Base-by-base conservation (phyloP, 1,140 invertebrate genomes). In the Caenorhabditis briggsae region DNA sequence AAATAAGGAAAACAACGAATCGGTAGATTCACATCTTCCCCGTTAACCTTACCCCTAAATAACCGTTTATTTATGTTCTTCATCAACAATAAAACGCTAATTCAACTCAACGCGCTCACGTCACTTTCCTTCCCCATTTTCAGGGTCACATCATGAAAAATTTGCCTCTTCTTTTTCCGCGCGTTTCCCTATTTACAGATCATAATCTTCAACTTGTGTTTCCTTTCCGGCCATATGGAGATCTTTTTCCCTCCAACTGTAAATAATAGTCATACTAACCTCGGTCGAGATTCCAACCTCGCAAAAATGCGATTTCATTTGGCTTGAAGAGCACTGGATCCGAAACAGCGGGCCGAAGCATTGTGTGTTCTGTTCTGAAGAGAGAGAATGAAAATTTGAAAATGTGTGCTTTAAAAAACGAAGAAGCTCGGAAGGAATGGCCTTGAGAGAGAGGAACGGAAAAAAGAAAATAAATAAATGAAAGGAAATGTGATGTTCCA, bases 401-500 rank as follows among this genome's bases (percentile, higher is more conserved):
- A 53, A 33, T 33, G 33, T 33, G 33, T 33, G 33, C 3, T 33
- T 33, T 12, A 50, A 23, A 25, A 53, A 43, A n/a, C 23, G 43
- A 78, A 33, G n/a, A 50, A 12, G 23, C 16, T n/a, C n/a, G 23
- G 12, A 53, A 50, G 23, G 6, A 23, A n/a, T 1, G 53, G 8
- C 14, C n/a, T 3, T n/a, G n/a, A 23, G 50, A 78, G 18, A 78
- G 11, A n/a, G 23, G 50, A 50, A 78, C 1, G 33, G 20, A 33
- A 64, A 1, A 33, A 3, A 33, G 3, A 33, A 3, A 33, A 33
- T 33, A 33, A 64, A 64, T 9, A 64, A 64, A 33, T 33, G 16
- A 64, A 64, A 64, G 25, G 33, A 70, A 70, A 70, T 46, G 64
- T 70, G 64, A 46, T 70, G 64, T 70, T 70, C 64, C 64, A 46